Percentiles rank a stretch among this genome's conserved stretches.
Conservation (phyloP, 2,113 vertebrate species). For the Coptodon rendalli region DNA sequence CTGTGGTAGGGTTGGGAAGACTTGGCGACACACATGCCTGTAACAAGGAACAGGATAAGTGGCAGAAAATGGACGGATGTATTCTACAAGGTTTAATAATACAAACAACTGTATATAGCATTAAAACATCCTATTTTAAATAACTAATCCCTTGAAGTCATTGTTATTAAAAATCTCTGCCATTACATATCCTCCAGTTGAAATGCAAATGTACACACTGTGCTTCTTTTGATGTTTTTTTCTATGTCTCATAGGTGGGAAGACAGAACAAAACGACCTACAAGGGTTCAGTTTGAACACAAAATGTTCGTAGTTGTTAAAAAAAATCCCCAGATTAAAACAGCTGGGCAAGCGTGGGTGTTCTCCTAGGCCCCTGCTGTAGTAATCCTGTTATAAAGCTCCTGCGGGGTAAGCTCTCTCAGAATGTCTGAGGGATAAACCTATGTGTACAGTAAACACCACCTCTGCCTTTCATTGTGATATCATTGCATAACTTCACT, state of each 20-base stretch:
- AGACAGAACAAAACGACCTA: background rate
- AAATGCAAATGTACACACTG: background rate
- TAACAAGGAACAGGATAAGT: background rate
- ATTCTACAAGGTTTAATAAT: background rate
- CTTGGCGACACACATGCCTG: background rate
- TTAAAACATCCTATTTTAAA: background rate
- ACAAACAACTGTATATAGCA: background rate
- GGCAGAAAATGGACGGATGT: background rate
- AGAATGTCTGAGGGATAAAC: slow-evolving; percentile 18
- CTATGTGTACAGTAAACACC: slow-evolving; percentile 30
- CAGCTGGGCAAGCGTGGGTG: slow-evolving; percentile 1
- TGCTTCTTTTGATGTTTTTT: background rate
- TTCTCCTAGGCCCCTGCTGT: background rate
- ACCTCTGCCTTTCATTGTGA: slow-evolving; percentile 9
- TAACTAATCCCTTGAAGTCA: background rate
- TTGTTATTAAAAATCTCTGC: background rate
- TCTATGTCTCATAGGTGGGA: background rate
- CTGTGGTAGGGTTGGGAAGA: background rate
- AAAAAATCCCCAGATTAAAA: slow-evolving; percentile 17
- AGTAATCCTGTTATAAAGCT: slow-evolving; percentile 41
- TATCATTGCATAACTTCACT: slow-evolving; percentile 7
- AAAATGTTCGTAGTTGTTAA: background rate
- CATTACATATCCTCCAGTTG: background rate
- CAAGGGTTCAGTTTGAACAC: background rate
- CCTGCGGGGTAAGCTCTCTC: background rate